Conservation (phyloP, 2,113 vertebrate species). For the Procavia capensis region DNA sequence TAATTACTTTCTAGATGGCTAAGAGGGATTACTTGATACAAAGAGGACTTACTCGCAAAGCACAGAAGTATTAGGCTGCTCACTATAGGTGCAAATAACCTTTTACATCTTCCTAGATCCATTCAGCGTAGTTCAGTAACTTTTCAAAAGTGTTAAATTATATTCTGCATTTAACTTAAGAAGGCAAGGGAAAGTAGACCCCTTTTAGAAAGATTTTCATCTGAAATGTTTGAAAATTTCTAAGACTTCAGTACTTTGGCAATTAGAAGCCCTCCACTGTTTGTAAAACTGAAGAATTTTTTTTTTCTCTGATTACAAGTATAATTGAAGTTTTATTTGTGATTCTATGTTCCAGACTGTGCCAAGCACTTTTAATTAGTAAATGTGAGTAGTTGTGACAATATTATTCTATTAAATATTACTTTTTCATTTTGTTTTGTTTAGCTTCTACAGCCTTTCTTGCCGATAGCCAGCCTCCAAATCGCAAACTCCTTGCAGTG, state of each 20-base stretch:
- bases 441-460: conserved; percentile 97
- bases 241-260: conserved; percentile 32
- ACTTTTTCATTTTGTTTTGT: conserved; percentile 54
- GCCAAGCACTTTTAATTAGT: background rate
- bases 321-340: background rate
- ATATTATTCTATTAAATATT: conserved; percentile 35
- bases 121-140: background rate
- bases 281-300: background rate
- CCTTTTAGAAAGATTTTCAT: conserved; percentile 47
- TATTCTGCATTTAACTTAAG: background rate
- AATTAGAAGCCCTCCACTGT: background rate
- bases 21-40: background rate
- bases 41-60: background rate
- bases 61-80: background rate
- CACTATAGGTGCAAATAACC: background rate
- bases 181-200: background rate
- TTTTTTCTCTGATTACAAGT: background rate
- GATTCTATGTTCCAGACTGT: background rate
- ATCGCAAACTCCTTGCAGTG: conserved; percentile 95
- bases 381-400: conserved; percentile 45
- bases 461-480: conserved; percentile 95
- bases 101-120: background rate
- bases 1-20: background rate
- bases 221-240: background rate
- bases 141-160: conserved; percentile 30